Evolutionary conservation across 2,113 vertebrate species (phyloP).

Genomic region (Ia io): DNA sequence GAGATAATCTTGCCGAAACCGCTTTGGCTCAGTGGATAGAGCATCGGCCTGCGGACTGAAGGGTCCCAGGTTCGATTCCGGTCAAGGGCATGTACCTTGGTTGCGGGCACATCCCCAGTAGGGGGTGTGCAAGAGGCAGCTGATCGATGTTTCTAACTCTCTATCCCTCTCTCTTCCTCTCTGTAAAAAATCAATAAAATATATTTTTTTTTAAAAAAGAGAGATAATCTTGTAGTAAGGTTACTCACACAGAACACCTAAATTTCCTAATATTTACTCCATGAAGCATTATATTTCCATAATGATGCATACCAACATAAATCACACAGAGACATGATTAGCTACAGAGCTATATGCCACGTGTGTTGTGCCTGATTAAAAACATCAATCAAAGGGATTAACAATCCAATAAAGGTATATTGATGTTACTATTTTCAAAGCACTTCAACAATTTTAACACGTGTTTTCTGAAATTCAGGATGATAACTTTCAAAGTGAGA

Average conservation of each 20-base stretch:
- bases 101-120: too few relatives aligned
- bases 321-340: not conserved
- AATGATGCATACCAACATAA: constrained; percentile 31
- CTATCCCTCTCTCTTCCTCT: too few relatives aligned
- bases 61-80: too few relatives aligned
- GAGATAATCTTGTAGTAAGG: not conserved
- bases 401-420: not conserved
- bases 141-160: too few relatives aligned
- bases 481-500: not conserved
- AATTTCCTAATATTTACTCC: constrained; percentile 44
- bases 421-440: not conserved
- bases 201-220: too few relatives aligned
- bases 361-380: not conserved
- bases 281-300: constrained; percentile 41
- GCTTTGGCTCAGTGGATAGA: too few relatives aligned
- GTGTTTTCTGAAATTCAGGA: not conserved
- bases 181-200: too few relatives aligned
- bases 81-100: too few relatives aligned
- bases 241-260: not conserved
- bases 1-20: not conserved
- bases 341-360: not conserved
- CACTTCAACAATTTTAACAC: not conserved
- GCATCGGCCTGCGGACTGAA: too few relatives aligned
- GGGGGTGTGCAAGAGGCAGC: too few relatives aligned
- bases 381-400: not conserved